A percentile compares a stretch with the other conserved stretches of the same genome.
These are phyloP conservation scores for Papilio gigon DNA, from an alignment of 2,888 invertebrate genomes.

Conservation along the genomic window DNA sequence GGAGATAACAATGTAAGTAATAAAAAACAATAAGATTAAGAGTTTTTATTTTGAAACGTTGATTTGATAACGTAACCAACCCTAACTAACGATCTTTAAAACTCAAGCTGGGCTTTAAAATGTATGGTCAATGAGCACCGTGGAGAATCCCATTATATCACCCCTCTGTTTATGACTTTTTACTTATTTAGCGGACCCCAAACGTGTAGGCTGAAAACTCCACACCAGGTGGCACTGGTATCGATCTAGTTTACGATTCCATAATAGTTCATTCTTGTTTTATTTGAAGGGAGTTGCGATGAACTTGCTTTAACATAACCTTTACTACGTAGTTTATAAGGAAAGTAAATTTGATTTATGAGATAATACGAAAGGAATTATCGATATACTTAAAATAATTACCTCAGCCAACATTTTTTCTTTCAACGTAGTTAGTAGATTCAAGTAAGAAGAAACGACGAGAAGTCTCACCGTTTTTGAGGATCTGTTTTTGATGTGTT, in stretches of 20 bases:
- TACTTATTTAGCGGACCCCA: conserved; percentile 37
- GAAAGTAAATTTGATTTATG: no score
- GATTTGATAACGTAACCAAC: background rate
- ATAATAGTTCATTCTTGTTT: conserved; percentile 44
- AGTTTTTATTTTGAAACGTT: background rate
- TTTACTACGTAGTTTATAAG: no score
- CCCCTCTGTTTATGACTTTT: conserved; percentile 38
- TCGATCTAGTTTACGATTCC: conserved; percentile 52
- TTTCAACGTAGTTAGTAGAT: no score
- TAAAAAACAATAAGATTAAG: background rate
- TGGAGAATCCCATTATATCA: conserved; percentile 33
- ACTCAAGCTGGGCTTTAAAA: conserved; percentile 32
- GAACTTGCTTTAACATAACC: no score
- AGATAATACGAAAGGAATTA: no score
- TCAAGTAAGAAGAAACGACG: no score
- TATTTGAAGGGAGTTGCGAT: background rate
- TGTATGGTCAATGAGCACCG: conserved; percentile 37
- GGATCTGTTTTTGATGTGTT: no score
- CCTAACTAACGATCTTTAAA: background rate
- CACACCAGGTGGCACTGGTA: conserved; percentile 60
- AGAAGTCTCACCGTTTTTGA: no score
- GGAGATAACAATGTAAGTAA: no score
- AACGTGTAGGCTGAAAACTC: conserved; percentile 46
- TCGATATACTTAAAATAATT: no score
- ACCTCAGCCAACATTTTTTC: no score